A percentile compares a stretch with the other conserved stretches of the same genome.
phyloP scores from a whole-genome alignment of 2,888 invertebrate species.

The Pasiphila rectangulata region DNA sequence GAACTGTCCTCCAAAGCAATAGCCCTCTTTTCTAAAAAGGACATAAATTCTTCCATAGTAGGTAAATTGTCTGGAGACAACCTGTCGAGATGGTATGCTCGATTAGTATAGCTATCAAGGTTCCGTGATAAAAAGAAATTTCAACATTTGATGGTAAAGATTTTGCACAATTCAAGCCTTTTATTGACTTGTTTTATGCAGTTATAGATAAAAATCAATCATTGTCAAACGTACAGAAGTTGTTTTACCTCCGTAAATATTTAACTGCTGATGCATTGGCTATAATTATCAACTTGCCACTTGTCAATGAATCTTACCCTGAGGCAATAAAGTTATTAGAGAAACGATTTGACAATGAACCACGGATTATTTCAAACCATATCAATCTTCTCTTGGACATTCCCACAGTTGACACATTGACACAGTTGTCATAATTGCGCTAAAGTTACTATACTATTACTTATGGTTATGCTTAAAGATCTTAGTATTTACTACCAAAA shows the following conservation, averaged over 20 bases:
- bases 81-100: slow-evolving; percentile 16
- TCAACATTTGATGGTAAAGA: neutral
- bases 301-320: slow-evolving; percentile 3
- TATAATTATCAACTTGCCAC: slow-evolving; percentile 1
- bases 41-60: slow-evolving; percentile 10
- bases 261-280: slow-evolving; percentile 2
- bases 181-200: neutral
- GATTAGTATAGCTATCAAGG: slow-evolving; percentile 15
- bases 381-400: neutral
- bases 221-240: too few species aligned
- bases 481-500: too few species aligned
- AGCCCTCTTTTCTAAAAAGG: slow-evolving; percentile 12
- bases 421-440: too few species aligned
- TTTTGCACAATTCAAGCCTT: neutral
- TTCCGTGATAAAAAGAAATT: slow-evolving; percentile 6
- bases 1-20: too few species aligned
- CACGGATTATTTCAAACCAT: neutral
- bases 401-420: too few species aligned
- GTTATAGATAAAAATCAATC: too few species aligned
- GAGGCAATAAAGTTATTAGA: slow-evolving; percentile 2
- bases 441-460: too few species aligned
- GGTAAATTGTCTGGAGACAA: slow-evolving; percentile 7
- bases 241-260: slow-evolving; percentile 1
- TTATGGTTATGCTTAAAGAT: too few species aligned
- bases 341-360: neutral